Percentiles rank a stretch among this genome's conserved stretches.
These are phyloP conservation scores for Lycocorax pyrrhopterus DNA, from an alignment of 2,113 vertebrate species.

Conservation along the genomic window DNA sequence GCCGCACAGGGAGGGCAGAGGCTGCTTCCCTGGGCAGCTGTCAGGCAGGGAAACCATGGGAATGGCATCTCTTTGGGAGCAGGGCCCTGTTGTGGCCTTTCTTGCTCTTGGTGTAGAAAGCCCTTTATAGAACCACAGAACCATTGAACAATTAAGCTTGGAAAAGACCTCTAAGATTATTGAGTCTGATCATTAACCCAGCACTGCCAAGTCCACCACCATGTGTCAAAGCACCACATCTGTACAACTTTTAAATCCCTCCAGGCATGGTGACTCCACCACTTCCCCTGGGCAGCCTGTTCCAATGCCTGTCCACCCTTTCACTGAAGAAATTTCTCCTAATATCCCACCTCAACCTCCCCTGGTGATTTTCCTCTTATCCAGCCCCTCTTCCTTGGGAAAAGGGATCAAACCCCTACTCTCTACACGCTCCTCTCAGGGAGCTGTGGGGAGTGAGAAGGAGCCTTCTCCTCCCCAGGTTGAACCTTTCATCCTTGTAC, in stretches of 20 bases:
- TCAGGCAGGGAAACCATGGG: background rate
- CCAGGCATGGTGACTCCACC: too few species aligned
- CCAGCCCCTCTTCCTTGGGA: background rate
- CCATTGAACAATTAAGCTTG: background rate
- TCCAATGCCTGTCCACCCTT: background rate
- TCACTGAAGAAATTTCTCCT: background rate
- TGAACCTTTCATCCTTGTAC: background rate
- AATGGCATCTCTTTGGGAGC: background rate
- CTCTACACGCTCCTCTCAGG: fast-evolving
- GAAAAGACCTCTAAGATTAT: background rate
- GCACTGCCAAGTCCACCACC: background rate
- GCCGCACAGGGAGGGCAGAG: fast-evolving
- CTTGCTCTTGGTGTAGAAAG: background rate
- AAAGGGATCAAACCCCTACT: background rate
- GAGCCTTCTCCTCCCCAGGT: background rate
- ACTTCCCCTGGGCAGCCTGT: background rate
- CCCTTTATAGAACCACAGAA: background rate
- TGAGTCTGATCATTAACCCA: background rate
- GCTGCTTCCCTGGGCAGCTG: background rate
- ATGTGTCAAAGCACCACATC: background rate
- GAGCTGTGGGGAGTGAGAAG: background rate
- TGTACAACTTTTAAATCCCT: fast-evolving
- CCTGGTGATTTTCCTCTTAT: background rate
- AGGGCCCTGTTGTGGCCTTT: background rate
- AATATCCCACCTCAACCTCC: background rate